Conservation (phyloP, 1,140 invertebrate species). For the Euura lappo region DNA sequence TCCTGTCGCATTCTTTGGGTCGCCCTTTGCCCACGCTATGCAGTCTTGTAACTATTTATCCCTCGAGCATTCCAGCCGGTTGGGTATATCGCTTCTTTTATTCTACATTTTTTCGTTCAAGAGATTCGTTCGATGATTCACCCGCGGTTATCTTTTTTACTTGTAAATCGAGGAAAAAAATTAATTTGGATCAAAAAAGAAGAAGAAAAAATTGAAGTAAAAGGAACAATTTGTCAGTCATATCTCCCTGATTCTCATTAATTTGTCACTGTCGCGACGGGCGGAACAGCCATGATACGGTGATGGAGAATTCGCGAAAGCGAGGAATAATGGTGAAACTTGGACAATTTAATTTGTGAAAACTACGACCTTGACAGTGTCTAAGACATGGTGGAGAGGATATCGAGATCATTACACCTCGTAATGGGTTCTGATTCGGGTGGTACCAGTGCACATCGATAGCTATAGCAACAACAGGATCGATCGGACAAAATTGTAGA, state of each 20-base stretch:
- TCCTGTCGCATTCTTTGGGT: neutral
- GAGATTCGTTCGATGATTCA: no score
- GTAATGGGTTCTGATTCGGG: neutral
- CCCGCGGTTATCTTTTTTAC: no score
- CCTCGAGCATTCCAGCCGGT: neutral
- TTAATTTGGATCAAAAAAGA: no score
- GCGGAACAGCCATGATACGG: neutral
- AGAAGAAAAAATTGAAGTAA: no score
- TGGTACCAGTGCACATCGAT: no score
- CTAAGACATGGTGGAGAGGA: neutral
- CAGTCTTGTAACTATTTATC: neutral
- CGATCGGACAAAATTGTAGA: no score
- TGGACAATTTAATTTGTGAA: neutral
- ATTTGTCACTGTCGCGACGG: neutral
- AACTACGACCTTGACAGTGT: neutral
- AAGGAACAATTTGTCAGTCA: no score
- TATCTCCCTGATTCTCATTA: no score
- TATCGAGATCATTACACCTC: slow-evolving; percentile 3
- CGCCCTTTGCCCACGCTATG: slow-evolving; percentile 4
- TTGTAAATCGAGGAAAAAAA: no score
- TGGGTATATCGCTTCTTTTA: no score
- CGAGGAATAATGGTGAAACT: neutral
- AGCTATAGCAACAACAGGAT: no score
- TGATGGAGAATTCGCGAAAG: neutral
- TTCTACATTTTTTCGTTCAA: no score